Percentiles rank a stretch among this genome's conserved stretches.
Conservation (phyloP, 2,113 vertebrate genomes). For the Turdus rufiventris region DNA sequence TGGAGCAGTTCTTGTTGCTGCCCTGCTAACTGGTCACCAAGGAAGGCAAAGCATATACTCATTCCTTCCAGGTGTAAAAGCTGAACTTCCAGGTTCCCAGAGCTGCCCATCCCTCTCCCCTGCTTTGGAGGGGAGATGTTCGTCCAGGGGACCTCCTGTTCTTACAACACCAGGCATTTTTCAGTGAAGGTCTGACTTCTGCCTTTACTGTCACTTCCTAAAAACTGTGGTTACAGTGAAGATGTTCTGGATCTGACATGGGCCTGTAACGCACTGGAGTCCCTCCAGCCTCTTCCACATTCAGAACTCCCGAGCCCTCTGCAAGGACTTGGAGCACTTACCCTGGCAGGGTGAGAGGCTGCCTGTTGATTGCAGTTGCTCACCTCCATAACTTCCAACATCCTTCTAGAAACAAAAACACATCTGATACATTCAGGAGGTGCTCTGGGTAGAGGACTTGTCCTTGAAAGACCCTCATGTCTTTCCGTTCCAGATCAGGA, state of each 20-base stretch:
- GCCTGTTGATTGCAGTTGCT: neutral
- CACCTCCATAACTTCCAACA: neutral
- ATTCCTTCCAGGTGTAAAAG: neutral
- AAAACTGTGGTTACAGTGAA: neutral
- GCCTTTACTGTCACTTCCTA: neutral
- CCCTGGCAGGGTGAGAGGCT: neutral
- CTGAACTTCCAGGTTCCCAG: neutral
- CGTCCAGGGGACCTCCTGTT: neutral
- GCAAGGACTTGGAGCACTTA: neutral
- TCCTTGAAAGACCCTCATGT: neutral
- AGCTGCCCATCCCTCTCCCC: neutral
- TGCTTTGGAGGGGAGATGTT: neutral
- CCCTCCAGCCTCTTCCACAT: neutral
- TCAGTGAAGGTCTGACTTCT: neutral
- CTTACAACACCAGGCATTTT: neutral
- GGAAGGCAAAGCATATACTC: neutral
- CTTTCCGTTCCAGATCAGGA: neutral
- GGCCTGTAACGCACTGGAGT: neutral
- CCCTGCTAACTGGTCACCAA: neutral
- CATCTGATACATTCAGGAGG: neutral
- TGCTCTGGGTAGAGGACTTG: neutral
- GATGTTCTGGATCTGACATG: neutral
- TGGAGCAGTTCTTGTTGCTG: neutral
- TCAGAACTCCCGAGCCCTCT: rapidly evolving
- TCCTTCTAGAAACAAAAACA: neutral